Conservation (phyloP, 2,113 vertebrate species). For the Heterochromis multidens region DNA sequence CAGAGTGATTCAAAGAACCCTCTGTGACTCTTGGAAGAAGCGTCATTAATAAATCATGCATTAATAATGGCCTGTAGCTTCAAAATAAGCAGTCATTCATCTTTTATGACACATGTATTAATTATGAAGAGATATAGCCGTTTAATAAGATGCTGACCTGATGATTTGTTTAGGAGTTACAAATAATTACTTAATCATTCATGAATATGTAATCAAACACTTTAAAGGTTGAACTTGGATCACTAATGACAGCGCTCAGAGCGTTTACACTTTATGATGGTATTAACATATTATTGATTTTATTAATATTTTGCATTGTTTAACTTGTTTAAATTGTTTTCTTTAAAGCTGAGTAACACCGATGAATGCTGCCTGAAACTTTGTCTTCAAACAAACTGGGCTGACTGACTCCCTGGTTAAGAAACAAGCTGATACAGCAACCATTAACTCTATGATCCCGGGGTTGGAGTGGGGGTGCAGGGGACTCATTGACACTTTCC, state of each 20-base stretch:
- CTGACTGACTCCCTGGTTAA: not conserved
- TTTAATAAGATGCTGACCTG: not conserved
- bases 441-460: fast-evolving
- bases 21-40: not conserved
- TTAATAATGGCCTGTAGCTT: not conserved
- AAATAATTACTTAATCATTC: not conserved
- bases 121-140: not conserved
- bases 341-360: not conserved
- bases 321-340: not conserved
- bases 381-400: not conserved
- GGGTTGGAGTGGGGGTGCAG: not conserved
- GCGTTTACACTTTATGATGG: not conserved
- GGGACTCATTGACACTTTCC: fast-evolving
- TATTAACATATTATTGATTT: not conserved
- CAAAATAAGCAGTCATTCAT: not conserved
- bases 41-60: not conserved
- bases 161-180: not conserved
- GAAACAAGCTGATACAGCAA: fast-evolving
- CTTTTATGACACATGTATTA: slow-evolving; percentile 18
- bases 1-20: not conserved
- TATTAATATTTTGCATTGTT: not conserved
- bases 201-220: not conserved
- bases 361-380: not conserved
- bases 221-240: not conserved
- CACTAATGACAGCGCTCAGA: not conserved